Percentiles rank a stretch among this genome's conserved stretches.
Evolutionary conservation across 2,113 vertebrate genomes (phyloP).

Genomic region (Spea multiplicata): DNA sequence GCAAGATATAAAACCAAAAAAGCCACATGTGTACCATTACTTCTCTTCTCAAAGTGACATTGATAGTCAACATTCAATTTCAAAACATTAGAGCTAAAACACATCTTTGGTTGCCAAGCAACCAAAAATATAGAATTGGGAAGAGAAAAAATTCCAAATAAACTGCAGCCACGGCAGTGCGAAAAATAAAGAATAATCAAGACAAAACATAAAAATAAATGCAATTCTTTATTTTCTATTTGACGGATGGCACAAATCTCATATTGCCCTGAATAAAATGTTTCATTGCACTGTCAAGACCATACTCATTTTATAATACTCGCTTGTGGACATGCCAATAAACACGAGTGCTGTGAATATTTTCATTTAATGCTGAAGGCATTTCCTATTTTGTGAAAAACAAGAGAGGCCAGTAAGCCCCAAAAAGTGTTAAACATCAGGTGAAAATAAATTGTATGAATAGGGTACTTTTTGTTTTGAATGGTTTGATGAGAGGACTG

Average conservation of each 20-base stretch:
- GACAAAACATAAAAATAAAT: neutral
- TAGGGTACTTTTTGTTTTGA: too few species aligned
- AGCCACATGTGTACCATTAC: conserved; percentile 8
- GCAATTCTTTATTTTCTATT: conserved; percentile 29
- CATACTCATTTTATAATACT: conserved; percentile 8
- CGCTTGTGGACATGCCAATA: conserved; percentile 19
- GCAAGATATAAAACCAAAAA: neutral
- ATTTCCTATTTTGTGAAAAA: neutral
- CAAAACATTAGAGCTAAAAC: conserved; percentile 26
- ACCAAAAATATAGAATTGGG: conserved; percentile 26
- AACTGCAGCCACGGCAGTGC: conserved; percentile 33
- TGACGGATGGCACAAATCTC: conserved; percentile 22
- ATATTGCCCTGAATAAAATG: conserved; percentile 37
- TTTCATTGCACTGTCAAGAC: conserved; percentile 18
- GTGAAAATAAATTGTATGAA: too few species aligned
- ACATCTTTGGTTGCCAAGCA: conserved; percentile 28
- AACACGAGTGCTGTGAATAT: conserved; percentile 21
- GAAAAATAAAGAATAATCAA: conserved; percentile 25
- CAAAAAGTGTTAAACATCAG: too few species aligned
- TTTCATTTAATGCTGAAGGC: neutral
- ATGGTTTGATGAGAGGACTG: too few species aligned
- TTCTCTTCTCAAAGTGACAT: conserved; percentile 20
- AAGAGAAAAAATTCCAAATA: conserved; percentile 15
- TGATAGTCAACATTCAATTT: conserved; percentile 27
- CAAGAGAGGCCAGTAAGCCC: too few species aligned